These are phyloP conservation scores for Esperia sulphurella DNA, from an alignment of 2,888 invertebrate species.

Conservation along the genomic window DNA sequence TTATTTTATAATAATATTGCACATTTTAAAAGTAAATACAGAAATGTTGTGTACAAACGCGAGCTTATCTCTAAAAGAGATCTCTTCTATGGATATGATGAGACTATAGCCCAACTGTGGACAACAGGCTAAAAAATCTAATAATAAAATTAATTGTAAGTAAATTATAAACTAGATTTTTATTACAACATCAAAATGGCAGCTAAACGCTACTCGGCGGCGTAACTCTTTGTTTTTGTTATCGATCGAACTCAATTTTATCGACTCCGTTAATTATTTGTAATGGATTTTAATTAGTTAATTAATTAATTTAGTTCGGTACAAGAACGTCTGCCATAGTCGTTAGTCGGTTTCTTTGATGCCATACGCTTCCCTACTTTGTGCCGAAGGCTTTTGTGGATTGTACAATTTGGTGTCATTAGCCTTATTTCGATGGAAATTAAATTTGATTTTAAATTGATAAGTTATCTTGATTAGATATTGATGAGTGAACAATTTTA, in stretches of 20 bases:
- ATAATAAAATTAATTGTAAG: too few species aligned
- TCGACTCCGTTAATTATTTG: constrained; percentile 52
- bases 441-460: constrained; percentile 13
- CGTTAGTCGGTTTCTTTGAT: constrained; percentile 55
- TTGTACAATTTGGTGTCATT: constrained; percentile 26
- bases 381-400: constrained; percentile 36
- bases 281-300: constrained; percentile 71
- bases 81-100: too few species aligned
- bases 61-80: too few species aligned
- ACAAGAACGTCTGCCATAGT: constrained; percentile 14
- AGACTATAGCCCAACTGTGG: too few species aligned
- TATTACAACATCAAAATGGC: too few species aligned
- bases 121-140: too few species aligned
- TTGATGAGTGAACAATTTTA: constrained; percentile 9
- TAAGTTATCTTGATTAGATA: constrained; percentile 11
- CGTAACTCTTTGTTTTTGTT: constrained; percentile 37
- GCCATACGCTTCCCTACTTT: constrained; percentile 36
- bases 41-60: too few species aligned
- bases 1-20: too few species aligned
- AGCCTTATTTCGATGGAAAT: constrained; percentile 11
- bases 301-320: constrained; percentile 65
- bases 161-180: too few species aligned
- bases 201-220: constrained; percentile 3
- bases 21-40: too few species aligned
- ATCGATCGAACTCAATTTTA: constrained; percentile 50